phyloP scores from a whole-genome alignment of 2,113 vertebrate genomes.

The Ictidomys tridecemlineatus region DNA sequence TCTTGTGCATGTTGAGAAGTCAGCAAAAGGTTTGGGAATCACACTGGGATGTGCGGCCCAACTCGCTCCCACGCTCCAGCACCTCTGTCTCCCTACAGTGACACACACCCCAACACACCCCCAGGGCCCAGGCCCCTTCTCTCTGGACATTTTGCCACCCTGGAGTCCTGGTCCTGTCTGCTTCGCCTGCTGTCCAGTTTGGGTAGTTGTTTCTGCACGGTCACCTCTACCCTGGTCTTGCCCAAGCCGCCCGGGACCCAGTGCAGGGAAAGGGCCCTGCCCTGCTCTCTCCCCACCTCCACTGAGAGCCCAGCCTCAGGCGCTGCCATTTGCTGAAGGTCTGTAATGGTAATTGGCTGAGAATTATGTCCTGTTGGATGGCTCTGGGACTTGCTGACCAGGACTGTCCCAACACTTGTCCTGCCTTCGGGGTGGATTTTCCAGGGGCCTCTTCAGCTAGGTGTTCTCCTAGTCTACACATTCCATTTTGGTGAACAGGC shows the following conservation, averaged over 20 bases:
- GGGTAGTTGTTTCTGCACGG: not conserved
- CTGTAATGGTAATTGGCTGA: not conserved
- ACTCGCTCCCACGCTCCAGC: not conserved
- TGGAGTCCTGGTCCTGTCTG: not conserved
- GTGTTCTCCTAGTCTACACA: not conserved
- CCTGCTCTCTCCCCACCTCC: not conserved
- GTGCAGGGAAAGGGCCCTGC: accelerated
- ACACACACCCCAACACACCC: not conserved
- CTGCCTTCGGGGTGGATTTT: not conserved
- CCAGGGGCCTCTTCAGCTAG: not conserved
- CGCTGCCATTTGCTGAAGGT: not conserved
- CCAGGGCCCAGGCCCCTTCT: not conserved
- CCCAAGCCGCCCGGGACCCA: accelerated
- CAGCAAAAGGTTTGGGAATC: not conserved
- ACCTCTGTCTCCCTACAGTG: not conserved
- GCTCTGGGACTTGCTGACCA: not conserved
- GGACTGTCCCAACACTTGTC: not conserved
- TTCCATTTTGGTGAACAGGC: not conserved
- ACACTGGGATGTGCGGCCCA: not conserved
- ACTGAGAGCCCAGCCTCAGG: not conserved
- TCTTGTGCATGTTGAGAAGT: not conserved
- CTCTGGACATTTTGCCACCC: no score
- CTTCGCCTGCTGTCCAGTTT: not conserved
- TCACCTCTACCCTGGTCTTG: not conserved
- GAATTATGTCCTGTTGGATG: not conserved